phyloP scores from a whole-genome alignment of 2,113 vertebrate genomes.

The Colistium nudipinnis region DNA sequence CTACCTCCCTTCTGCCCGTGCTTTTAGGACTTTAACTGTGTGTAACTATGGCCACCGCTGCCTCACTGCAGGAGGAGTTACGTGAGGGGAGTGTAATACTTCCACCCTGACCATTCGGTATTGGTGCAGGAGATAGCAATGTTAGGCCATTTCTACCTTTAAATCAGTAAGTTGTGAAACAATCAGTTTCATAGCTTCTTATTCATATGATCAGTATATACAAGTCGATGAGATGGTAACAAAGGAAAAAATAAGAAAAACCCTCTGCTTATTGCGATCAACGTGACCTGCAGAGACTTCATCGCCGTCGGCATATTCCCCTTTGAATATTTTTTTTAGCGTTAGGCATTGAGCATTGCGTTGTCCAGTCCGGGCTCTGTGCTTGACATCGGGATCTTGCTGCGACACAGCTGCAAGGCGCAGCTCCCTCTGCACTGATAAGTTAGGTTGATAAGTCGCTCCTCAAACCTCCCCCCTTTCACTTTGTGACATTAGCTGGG shows the following conservation, averaged over 20 bases:
- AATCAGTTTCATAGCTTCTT: neutral
- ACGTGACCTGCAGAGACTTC: neutral
- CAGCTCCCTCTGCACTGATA: constrained; percentile 48
- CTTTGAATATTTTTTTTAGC: neutral
- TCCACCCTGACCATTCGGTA: neutral
- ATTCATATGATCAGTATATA: neutral
- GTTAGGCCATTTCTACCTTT: neutral
- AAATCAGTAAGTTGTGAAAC: neutral
- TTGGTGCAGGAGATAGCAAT: neutral
- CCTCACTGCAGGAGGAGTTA: neutral
- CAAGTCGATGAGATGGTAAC: neutral
- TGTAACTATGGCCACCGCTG: neutral
- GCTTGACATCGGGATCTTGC: constrained; percentile 19
- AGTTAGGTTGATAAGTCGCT: constrained; percentile 46
- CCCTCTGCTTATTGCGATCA: neutral
- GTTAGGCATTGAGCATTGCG: neutral
- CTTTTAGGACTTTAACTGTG: neutral
- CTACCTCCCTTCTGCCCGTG: neutral
- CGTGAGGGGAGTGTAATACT: neutral
- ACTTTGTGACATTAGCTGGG: constrained; percentile 59
- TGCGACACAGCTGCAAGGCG: constrained; percentile 34
- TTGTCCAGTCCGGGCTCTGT: constrained; percentile 3
- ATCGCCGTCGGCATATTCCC: no score
- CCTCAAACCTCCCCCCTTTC: constrained; percentile 25
- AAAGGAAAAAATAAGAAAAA: no score